Evolutionary conservation across 2,797 vertebrate species (phyloP), one percentile per base, ranked within the genome.

Genomic region (Cebuella pygmaea): DNA sequence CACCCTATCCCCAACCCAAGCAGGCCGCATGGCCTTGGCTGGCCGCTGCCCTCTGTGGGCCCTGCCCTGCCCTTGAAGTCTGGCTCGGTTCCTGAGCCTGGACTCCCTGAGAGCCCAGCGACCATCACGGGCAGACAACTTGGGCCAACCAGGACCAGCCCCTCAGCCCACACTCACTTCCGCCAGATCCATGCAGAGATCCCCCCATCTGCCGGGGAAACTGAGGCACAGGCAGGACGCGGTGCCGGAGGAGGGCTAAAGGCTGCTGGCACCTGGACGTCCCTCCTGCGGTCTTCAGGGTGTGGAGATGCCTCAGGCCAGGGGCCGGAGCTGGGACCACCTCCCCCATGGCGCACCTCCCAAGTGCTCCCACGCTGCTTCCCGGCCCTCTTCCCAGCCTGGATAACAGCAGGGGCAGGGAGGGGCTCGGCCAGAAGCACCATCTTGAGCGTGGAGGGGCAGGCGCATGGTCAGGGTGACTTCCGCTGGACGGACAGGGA

Each of bases 401-500:
- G 17, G 15, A 19, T 80, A 48, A 55, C 13, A 12, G 57, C 17
- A 4, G 7, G 41, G 13, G 57, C 4, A 27, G 6, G 13, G n/a
- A 7, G 22, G 22, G n/a, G 12, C 8, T 26, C n/a, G 1, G n/a
- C 14, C 3, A 4, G 78, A 50, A 30, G 26, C 1, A 5, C 5
- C 27, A 17, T 17, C 24, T 0, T 17, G 14, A 57, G 36, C 1
- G 3, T 8, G 26, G 1, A 0, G 52, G 50, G 57, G 10, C 75
- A 14, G 64, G 36, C 4, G 1, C 8, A 30, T 19, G n/a, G 48
- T n/a, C 50, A 80, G 50, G 22, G 50, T 26, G n/a, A 80, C 48
- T 80, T 36, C 39, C 5, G 1, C 39, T 8, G 39, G 70, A 75
- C 64, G 55, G 52, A 27, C 0, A 2, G 67, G 61, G 80, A 75